Evolutionary conservation across 1,140 invertebrate genomes (phyloP), one percentile per base, ranked within the genome.

Genomic region (Drosophila kanapiae): DNA sequence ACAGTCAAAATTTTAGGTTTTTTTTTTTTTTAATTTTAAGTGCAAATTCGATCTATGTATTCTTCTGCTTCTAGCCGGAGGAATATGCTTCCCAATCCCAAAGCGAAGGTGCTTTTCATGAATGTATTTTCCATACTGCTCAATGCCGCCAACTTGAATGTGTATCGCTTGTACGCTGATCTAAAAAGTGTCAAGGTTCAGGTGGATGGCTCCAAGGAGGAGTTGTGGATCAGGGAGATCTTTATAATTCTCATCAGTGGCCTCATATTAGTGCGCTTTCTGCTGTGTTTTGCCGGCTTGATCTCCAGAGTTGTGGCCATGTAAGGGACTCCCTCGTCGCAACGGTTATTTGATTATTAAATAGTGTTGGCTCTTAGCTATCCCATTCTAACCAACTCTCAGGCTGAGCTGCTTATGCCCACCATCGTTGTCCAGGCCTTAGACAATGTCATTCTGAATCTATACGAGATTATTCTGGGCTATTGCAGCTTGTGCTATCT

Each of bases 271-370:
- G 45, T 79, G n/a, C 78, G 85, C 11, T 92, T 90, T 38, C 3
- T 79, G 0, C n/a, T 91, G 8, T 79, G 80, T 43, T 86, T 91
- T 47, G 4, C 87, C 16, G 79, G 74, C 9, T 47, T 92, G 6
- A 77, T 75, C 3, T 64, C 87, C 1, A 82, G 87, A 31, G 65
- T 92, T 16, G 74, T 92, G 29, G 91, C 91, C n/a, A 77, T 91
- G 91, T 92, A 49, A 87, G 88, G 75, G 9, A 18, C 1, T 9
- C 10, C 5, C 4, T 29, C 0, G 11, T 29, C 0, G 11, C 2
- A 11, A 3, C 3, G 7, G 5, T 1, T 14, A 27, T 9, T 10
- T 6, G n/a, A 49, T 27, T n/a, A 18, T 4, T 1, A 1, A 9
- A 14, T 23, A 2, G 23, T 10, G 10, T 42, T 23, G 13, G 16